Percentiles rank a stretch among this genome's conserved stretches.
phyloP scores from a whole-genome alignment of 2,113 vertebrate species.

The Pangasianodon gigas region DNA sequence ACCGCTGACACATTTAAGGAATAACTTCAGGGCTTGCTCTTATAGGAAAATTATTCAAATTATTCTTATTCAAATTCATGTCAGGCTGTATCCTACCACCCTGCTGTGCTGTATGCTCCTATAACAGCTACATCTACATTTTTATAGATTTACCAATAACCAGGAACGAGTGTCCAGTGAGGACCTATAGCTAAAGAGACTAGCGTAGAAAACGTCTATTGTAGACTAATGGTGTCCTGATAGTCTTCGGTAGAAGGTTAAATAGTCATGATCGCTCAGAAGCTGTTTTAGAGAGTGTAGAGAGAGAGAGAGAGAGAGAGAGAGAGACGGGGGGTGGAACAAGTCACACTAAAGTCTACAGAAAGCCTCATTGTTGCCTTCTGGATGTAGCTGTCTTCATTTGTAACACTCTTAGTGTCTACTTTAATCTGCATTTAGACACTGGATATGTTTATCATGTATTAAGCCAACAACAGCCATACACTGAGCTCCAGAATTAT shows the following conservation, averaged over 20 bases:
- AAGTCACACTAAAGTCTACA: not conserved
- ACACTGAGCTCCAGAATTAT: not conserved
- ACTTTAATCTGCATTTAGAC: not conserved
- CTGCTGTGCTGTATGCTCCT: too few relatives aligned
- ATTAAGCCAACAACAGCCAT: too few relatives aligned
- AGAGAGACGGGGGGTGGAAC: too few relatives aligned
- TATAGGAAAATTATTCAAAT: too few relatives aligned
- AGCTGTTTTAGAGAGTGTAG: too few relatives aligned
- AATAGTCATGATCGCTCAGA: not conserved
- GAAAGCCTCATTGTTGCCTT: not conserved
- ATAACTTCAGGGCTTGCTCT: too few relatives aligned
- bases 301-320: not conserved
- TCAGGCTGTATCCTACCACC: too few relatives aligned
- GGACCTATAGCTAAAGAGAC: not conserved
- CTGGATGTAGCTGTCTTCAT: not conserved
- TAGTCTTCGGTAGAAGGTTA: not conserved
- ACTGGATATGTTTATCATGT: not conserved
- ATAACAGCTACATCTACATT: too few relatives aligned
- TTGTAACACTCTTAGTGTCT: not conserved
- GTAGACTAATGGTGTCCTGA: not conserved
- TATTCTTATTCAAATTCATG: too few relatives aligned
- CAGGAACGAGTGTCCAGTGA: not conserved
- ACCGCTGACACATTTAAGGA: too few relatives aligned
- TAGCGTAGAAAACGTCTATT: not conserved
- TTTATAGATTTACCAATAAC: not conserved